These are phyloP conservation scores for Petrocephalus sullivani DNA, from an alignment of 2,797 vertebrate species.

Conservation along the genomic window DNA sequence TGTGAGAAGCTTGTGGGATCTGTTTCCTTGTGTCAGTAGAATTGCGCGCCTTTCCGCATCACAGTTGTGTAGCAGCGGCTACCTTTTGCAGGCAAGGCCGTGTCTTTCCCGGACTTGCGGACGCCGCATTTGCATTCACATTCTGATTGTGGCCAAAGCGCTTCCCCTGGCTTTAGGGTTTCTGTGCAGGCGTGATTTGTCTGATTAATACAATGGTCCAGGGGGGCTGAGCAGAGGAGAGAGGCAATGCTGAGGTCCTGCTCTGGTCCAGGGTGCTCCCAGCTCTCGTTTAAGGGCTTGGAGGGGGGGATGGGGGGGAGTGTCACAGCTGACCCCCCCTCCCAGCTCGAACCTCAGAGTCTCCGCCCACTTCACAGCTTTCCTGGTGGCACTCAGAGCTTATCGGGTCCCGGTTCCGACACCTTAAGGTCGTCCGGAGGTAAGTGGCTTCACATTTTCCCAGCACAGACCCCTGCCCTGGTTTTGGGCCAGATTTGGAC, in stretches of 20 bases:
- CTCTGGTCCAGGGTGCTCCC: not conserved
- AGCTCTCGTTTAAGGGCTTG: not conserved
- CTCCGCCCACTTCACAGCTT: not conserved
- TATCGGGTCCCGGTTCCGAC: not conserved
- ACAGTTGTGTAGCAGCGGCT: not conserved
- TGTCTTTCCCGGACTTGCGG: not conserved
- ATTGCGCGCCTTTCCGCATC: not conserved
- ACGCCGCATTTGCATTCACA: not conserved
- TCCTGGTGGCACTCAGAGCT: not conserved
- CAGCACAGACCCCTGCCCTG: not conserved
- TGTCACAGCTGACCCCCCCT: not conserved
- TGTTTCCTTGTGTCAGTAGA: not conserved
- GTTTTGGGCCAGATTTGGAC: constrained; percentile 37
- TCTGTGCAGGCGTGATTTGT: not conserved
- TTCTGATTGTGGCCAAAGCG: not conserved
- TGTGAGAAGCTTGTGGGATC: not conserved
- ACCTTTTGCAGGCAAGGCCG: not conserved
- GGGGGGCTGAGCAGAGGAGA: not conserved
- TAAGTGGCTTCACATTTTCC: not conserved
- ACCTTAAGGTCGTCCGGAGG: not conserved
- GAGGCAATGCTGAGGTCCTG: too few relatives aligned
- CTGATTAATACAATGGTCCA: not conserved
- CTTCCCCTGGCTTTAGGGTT: not conserved
- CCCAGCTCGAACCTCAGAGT: not conserved
- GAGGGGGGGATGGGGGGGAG: not conserved